A percentile compares a stretch with the other conserved stretches of the same genome.
These are phyloP conservation scores for Argyrosomus regius DNA, from an alignment of 2,797 vertebrate species.

Conservation along the genomic window DNA sequence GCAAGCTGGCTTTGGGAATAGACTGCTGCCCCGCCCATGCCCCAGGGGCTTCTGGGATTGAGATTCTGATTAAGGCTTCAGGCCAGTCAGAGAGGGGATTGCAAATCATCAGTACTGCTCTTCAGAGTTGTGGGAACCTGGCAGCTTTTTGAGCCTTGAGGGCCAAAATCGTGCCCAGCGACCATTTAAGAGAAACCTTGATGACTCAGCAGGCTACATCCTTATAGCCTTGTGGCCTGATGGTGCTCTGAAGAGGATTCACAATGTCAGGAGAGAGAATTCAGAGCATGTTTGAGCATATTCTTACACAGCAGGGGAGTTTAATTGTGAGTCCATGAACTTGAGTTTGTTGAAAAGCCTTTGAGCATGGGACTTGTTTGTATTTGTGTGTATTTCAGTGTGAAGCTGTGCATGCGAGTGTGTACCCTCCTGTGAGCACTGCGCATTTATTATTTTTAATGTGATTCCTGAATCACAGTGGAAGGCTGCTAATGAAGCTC, in stretches of 20 bases:
- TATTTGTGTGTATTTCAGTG: slow-evolving; percentile 48
- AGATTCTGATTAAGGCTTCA: slow-evolving; percentile 76
- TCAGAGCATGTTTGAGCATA: slow-evolving; percentile 52
- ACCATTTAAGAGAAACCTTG: slow-evolving; percentile 65
- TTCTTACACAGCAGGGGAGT: slow-evolving; percentile 49
- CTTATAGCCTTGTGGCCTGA: slow-evolving; percentile 41
- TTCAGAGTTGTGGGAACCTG: slow-evolving; percentile 73
- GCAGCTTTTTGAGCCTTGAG: slow-evolving; percentile 60
- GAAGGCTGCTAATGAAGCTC: slow-evolving; percentile 81
- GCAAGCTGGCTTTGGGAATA: slow-evolving; percentile 76
- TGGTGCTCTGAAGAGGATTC: slow-evolving; percentile 50
- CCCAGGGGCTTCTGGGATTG: slow-evolving; percentile 69
- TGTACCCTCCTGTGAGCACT: slow-evolving; percentile 62
- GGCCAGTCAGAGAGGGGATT: slow-evolving; percentile 66
- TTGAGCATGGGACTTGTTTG: slow-evolving; percentile 62
- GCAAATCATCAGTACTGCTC: slow-evolving; percentile 71
- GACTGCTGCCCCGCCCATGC: slow-evolving; percentile 62
- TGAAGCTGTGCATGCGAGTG: slow-evolving; percentile 41
- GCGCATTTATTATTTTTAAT: slow-evolving; percentile 82
- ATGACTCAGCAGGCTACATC: slow-evolving; percentile 72
- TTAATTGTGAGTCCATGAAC: slow-evolving; percentile 55
- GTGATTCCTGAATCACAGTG: slow-evolving; percentile 76
- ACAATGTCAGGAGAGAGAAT: slow-evolving; percentile 37
- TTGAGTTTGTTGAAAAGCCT: slow-evolving; percentile 58
- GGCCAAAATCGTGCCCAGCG: slow-evolving; percentile 51